These are phyloP conservation scores for Melanotaenia duboulayi DNA, from an alignment of 2,113 vertebrate genomes.

Conservation along the genomic window DNA sequence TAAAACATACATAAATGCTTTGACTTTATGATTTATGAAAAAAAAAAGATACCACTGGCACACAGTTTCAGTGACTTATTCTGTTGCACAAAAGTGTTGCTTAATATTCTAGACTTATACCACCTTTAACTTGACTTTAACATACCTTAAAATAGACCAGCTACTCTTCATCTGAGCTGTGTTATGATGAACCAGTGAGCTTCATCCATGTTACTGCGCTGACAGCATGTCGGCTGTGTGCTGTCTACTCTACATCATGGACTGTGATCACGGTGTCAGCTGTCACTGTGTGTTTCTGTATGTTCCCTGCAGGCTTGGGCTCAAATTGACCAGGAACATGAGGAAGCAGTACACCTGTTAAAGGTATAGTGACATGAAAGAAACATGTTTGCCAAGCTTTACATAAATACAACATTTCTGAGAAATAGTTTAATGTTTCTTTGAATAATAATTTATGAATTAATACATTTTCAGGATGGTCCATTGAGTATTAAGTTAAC, in stretches of 20 bases:
- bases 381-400: not conserved
- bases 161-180: conserved; percentile 25
- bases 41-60: too few relatives aligned
- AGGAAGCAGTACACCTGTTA: conserved; percentile 89
- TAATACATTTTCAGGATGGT: not conserved
- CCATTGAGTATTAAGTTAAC: not conserved
- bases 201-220: conserved; percentile 34
- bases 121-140: not conserved
- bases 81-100: not conserved
- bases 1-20: too few relatives aligned
- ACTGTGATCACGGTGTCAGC: conserved; percentile 59
- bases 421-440: not conserved
- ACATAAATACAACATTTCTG: not conserved
- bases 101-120: not conserved
- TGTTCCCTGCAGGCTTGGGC: conserved; percentile 85
- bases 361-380: conserved; percentile 83
- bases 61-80: too few relatives aligned
- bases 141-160: conserved; percentile 20
- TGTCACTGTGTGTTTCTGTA: conserved; percentile 60
- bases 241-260: conserved; percentile 35
- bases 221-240: conserved; percentile 63
- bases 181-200: conserved; percentile 47
- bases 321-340: conserved; percentile 90
- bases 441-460: not conserved
- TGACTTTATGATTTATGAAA: too few relatives aligned